phyloP scores from a whole-genome alignment of 2,113 vertebrate genomes.

The Alouatta palliata region DNA sequence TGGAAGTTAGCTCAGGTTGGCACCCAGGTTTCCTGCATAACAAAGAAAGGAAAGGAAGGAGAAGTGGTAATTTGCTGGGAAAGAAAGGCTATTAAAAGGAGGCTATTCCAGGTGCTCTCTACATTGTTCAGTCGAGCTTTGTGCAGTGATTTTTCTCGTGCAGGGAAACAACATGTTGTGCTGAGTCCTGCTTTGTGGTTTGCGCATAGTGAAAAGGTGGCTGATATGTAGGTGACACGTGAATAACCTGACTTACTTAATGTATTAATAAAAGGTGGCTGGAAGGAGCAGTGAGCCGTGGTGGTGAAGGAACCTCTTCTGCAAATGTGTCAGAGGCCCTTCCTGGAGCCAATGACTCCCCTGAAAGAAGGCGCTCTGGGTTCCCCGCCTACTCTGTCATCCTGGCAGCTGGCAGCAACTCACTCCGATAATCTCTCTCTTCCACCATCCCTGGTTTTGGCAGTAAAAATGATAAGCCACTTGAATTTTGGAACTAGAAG shows the following conservation, averaged over 20 bases:
- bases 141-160: background rate
- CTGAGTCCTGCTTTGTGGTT: background rate
- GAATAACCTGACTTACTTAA: background rate
- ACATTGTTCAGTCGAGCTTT: background rate
- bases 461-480: slow-evolving; percentile 22
- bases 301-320: background rate
- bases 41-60: background rate
- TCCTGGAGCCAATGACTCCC: background rate
- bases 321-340: background rate
- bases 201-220: background rate
- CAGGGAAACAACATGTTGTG: background rate
- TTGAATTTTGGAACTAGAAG: slow-evolving; percentile 33
- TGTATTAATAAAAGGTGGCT: background rate
- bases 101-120: too few species aligned
- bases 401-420: background rate
- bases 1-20: background rate
- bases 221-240: background rate
- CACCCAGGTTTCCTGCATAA: background rate
- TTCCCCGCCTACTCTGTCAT: background rate
- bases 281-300: background rate
- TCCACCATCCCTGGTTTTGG: background rate
- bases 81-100: background rate
- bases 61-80: background rate
- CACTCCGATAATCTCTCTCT: background rate
- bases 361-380: background rate